Evolutionary conservation across 2,888 invertebrate genomes (phyloP).

Genomic region (Eristalis arbustorum): DNA sequence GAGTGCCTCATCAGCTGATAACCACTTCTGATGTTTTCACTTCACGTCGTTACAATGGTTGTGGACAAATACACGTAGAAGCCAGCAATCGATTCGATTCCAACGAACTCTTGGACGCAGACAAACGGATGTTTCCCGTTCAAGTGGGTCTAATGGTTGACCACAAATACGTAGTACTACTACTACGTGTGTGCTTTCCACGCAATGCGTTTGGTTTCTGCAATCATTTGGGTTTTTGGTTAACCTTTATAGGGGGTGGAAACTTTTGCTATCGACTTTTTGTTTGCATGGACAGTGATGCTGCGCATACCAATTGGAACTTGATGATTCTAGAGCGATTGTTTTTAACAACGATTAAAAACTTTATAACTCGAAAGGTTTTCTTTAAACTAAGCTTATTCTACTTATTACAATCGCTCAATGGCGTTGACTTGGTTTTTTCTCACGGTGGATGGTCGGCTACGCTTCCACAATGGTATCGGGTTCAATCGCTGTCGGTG

Average conservation of each 20-base stretch:
- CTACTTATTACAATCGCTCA: too few relatives aligned
- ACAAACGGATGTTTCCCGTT: neutral
- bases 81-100: neutral
- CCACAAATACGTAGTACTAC: too few relatives aligned
- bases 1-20: neutral
- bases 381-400: too few relatives aligned
- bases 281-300: neutral
- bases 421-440: too few relatives aligned
- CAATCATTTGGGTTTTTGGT: constrained; percentile 47
- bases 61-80: neutral
- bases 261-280: constrained; percentile 7
- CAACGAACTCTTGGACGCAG: neutral
- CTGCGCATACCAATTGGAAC: constrained; percentile 40
- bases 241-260: constrained; percentile 49
- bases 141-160: too few relatives aligned
- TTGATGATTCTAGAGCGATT: neutral
- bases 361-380: neutral
- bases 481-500: too few relatives aligned
- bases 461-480: too few relatives aligned
- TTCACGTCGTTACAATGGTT: neutral
- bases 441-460: too few relatives aligned
- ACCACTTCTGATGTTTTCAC: neutral
- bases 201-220: constrained; percentile 10
- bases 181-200: neutral
- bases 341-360: constrained; percentile 1